A percentile compares a stretch with the other conserved stretches of the same genome.
Conservation (phyloP, 2,113 vertebrate genomes). For the Chaetodon auriga region DNA sequence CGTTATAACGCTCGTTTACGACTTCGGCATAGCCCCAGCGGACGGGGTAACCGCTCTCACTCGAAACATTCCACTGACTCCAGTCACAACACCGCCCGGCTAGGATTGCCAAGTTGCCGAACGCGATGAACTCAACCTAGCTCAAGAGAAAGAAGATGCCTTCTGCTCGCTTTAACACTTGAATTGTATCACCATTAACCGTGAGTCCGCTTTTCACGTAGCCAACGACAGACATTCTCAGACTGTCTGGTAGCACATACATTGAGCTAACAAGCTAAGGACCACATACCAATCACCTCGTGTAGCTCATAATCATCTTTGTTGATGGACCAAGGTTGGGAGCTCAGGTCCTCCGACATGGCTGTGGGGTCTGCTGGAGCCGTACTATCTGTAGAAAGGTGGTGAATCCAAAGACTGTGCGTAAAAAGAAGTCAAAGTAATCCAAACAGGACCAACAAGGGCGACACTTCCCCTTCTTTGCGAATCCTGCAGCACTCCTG, state of each 20-base stretch:
- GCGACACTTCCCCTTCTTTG: slow-evolving; percentile 79
- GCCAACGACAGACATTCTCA: slow-evolving; percentile 9
- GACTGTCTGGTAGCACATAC: slow-evolving; percentile 24
- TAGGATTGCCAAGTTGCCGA: slow-evolving; percentile 8
- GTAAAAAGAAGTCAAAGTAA: slow-evolving; percentile 70
- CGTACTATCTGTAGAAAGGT: slow-evolving; percentile 54
- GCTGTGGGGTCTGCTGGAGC: slow-evolving; percentile 75
- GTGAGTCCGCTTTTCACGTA: neutral
- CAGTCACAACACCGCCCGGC: slow-evolving; percentile 68
- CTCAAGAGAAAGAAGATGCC: slow-evolving; percentile 45
- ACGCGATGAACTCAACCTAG: slow-evolving; percentile 25
- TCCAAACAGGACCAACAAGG: slow-evolving; percentile 72
- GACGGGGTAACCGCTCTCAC: slow-evolving; percentile 45
- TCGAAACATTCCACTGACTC: slow-evolving; percentile 18
- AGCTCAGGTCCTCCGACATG: slow-evolving; percentile 95
- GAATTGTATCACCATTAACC: neutral
- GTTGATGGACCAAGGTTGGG: slow-evolving; percentile 96
- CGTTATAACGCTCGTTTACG: slow-evolving; percentile 41
- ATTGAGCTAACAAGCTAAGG: slow-evolving; percentile 61
- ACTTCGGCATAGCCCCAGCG: slow-evolving; percentile 19
- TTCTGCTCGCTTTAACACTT: slow-evolving; percentile 19
- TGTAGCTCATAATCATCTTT: slow-evolving; percentile 96
- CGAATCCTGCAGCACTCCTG: slow-evolving; percentile 83
- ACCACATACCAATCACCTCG: slow-evolving; percentile 95
- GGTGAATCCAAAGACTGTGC: slow-evolving; percentile 55